Evolutionary conservation across 2,113 vertebrate species (phyloP), one percentile per base, ranked within the genome.

Genomic region (Ceyx melanurus): DNA sequence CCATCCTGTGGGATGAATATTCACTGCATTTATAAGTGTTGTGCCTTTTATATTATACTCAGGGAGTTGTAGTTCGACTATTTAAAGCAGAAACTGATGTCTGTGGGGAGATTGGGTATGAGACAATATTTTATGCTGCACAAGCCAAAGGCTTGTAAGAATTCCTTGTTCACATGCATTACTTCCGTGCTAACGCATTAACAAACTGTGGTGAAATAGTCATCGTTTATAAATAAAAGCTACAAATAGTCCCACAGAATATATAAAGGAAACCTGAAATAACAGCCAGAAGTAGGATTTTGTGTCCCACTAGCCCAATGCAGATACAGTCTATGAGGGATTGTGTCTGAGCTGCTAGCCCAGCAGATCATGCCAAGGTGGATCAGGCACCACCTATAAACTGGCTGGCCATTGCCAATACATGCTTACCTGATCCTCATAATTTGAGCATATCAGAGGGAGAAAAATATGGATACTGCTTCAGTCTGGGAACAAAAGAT

Each of bases 61-160:
- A n/a, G 29, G 57, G 53, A 84, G 35, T 4, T 91, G 72, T 56
- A 93, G 60, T 58, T 66, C 42, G 58, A 31, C 81, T 67, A 42
- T 82, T 88, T 95, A 93, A 93, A 89, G 20, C 25, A 95, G 90
- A 89, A 95, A 66, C 18, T 72, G 42, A 45, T 50, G 83, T 87
- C 90, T 84, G 2, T 61, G 31, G 77, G 83, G 62, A 87, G 31
- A 26, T 20, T 40, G 74, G 45, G 4, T 70, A 70, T 54, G 25
- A 89, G 67, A 66, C 54, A 65, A 62, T 61, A 20, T 66, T 96
- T 89, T 93, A 89, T 79, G 65, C 14, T 79, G 58, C 58, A 66
- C 17, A 89, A 82, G 33, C 50, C 66, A 87, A 92, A 70, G 35
- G 22, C 43, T 92, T 66, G 31, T 70, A 90, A 72, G 76, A 60